Evolutionary conservation across 2,113 vertebrate species (phyloP).

Genomic region (Forbesichthys papilliferus): DNA sequence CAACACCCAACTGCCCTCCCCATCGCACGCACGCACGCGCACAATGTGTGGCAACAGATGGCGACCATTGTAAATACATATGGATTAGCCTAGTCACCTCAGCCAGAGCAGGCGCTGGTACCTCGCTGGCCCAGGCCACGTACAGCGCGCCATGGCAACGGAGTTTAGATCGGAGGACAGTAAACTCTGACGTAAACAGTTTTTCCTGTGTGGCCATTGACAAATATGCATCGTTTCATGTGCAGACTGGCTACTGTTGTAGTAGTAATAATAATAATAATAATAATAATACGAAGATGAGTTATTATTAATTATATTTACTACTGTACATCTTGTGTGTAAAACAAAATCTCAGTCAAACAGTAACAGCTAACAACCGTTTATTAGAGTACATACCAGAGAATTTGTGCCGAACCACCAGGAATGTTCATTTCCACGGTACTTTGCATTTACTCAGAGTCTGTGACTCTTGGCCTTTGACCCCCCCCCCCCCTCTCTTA

Average conservation of each 20-base stretch:
- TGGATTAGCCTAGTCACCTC: conserved; percentile 62
- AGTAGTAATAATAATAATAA: too few species aligned
- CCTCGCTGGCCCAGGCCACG: conserved; percentile 27
- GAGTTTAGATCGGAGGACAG: too few species aligned
- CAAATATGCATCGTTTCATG: too few species aligned
- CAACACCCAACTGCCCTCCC: conserved; percentile 38
- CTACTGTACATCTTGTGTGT: too few species aligned
- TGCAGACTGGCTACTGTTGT: too few species aligned
- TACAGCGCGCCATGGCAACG: not conserved
- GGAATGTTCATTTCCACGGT: not conserved
- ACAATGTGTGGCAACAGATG: conserved; percentile 63
- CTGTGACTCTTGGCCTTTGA: not conserved
- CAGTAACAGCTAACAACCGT: too few species aligned
- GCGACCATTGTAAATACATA: conserved; percentile 68
- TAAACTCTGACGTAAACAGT: too few species aligned
- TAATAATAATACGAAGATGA: too few species aligned
- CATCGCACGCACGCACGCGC: conserved; percentile 26
- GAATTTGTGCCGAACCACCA: not conserved
- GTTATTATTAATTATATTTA: too few species aligned
- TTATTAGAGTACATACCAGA: too few species aligned
- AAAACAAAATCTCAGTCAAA: too few species aligned
- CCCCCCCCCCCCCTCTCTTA: not conserved
- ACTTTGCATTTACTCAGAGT: not conserved
- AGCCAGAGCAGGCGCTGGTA: conserved; percentile 32
- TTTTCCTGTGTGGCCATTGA: too few species aligned